Conservation (phyloP, 2,888 invertebrate genomes). For the Cybosia mesomella region DNA sequence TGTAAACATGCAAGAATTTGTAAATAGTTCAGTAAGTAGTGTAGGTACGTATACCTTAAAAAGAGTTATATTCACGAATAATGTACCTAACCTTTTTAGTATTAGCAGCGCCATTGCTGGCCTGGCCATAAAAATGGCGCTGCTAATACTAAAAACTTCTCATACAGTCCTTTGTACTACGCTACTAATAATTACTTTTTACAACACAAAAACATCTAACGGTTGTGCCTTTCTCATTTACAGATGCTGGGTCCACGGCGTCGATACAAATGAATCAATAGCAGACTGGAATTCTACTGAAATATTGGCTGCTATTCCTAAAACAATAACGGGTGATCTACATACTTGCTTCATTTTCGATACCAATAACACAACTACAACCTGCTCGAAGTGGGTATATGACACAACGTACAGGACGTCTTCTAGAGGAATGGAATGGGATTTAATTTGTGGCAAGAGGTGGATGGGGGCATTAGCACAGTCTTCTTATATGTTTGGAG, state of each 20-base stretch:
- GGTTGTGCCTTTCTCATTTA: constrained; percentile 53
- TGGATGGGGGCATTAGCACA: constrained; percentile 95
- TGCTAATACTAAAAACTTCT: no score
- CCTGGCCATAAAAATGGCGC: no score
- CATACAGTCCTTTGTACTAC: not conserved
- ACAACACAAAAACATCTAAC: constrained; percentile 6
- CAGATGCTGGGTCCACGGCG: constrained; percentile 88
- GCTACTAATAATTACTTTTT: not conserved
- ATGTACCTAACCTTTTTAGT: not conserved
- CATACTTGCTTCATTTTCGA: constrained; percentile 88
- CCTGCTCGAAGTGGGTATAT: constrained; percentile 89
- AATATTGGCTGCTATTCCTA: constrained; percentile 87
- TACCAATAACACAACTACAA: constrained; percentile 66
- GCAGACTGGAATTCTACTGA: constrained; percentile 87
- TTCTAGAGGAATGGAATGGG: constrained; percentile 93
- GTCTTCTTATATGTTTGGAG: constrained; percentile 93
- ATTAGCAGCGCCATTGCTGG: not conserved
- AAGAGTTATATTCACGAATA: no score
- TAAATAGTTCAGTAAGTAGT: no score
- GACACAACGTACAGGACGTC: constrained; percentile 91
- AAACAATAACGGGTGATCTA: constrained; percentile 80
- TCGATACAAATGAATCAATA: constrained; percentile 86
- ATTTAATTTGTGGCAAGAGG: constrained; percentile 91
- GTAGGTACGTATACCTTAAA: no score
- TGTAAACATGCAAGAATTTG: no score